phyloP scores from a whole-genome alignment of 2,888 invertebrate genomes.

The Catonia carolina region DNA sequence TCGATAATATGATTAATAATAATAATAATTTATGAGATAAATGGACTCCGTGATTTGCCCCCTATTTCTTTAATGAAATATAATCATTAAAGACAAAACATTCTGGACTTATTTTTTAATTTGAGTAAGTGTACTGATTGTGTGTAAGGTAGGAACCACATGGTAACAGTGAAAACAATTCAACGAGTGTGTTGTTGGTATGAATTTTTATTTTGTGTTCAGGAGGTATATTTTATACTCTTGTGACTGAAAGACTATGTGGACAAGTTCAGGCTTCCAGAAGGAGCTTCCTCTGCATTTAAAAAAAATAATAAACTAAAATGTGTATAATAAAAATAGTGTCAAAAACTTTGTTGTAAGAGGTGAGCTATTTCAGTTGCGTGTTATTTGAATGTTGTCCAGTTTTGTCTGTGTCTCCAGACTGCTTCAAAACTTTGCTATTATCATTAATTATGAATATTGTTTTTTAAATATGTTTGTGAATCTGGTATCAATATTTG shows the following conservation, averaged over 20 bases:
- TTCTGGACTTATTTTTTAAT: slow-evolving; percentile 15
- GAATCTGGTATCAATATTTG: too few species aligned
- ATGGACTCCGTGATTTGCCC: slow-evolving; percentile 1
- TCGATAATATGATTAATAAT: too few species aligned
- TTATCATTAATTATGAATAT: slow-evolving; percentile 9
- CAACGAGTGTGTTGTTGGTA: slow-evolving; percentile 2
- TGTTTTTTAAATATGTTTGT: slow-evolving; percentile 5
- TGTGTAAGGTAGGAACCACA: slow-evolving; percentile 7
- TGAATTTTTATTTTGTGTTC: slow-evolving; percentile 19
- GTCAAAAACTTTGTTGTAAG: slow-evolving; percentile 11
- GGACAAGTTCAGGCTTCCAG: slow-evolving; percentile 19
- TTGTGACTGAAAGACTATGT: slow-evolving; percentile 21
- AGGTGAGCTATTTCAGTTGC: slow-evolving; percentile 11
- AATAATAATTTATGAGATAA: slow-evolving; percentile 6
- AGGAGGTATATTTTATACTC: slow-evolving; percentile 20
- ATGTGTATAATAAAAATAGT: too few species aligned
- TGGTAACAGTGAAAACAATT: slow-evolving; percentile 3
- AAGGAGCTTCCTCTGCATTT: slow-evolving; percentile 27
- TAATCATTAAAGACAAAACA: neutral
- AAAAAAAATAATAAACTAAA: too few species aligned
- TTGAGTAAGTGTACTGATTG: slow-evolving; percentile 23
- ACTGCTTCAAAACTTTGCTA: slow-evolving; percentile 9
- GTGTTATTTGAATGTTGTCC: slow-evolving; percentile 7
- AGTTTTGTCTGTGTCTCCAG: slow-evolving; percentile 11
- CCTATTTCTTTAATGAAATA: slow-evolving; percentile 1